Conservation (phyloP, 2,797 vertebrate genomes). For the Poeciliopsis infans region DNA sequence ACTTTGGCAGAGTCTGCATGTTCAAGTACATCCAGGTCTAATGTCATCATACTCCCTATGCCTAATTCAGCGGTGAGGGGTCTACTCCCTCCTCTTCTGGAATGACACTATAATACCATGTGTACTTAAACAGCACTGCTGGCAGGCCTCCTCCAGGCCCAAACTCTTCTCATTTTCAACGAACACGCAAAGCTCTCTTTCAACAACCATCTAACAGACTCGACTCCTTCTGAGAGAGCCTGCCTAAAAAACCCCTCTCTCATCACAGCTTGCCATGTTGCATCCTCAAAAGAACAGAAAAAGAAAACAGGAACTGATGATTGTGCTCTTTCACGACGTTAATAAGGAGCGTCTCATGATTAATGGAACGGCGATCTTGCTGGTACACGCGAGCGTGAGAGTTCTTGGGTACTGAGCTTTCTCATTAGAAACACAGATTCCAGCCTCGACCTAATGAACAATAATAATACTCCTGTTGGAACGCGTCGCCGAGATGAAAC, state of each 20-base stretch:
- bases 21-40: not conserved
- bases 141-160: conserved; percentile 70
- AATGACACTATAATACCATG: conserved; percentile 83
- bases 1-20: not conserved
- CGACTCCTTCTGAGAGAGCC: conserved; percentile 58
- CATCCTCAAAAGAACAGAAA: conserved; percentile 42
- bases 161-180: conserved; percentile 72
- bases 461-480: conserved; percentile 76
- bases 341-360: conserved; percentile 76
- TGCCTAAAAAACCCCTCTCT: conserved; percentile 70
- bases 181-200: conserved; percentile 76
- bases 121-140: conserved; percentile 85
- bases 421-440: conserved; percentile 76
- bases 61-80: conserved; percentile 41
- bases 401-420: conserved; percentile 66
- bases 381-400: conserved; percentile 58
- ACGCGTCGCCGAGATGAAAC: conserved; percentile 71
- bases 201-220: conserved; percentile 57
- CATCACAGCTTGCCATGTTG: conserved; percentile 40
- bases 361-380: conserved; percentile 76
- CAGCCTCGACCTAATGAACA: conserved; percentile 78
- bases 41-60: not conserved
- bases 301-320: conserved; percentile 51
- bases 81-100: conserved; percentile 69
- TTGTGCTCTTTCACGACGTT: conserved; percentile 68